Base-by-base conservation (phyloP, 2,113 vertebrate species). In the Acrocephalus kingi region DNA sequence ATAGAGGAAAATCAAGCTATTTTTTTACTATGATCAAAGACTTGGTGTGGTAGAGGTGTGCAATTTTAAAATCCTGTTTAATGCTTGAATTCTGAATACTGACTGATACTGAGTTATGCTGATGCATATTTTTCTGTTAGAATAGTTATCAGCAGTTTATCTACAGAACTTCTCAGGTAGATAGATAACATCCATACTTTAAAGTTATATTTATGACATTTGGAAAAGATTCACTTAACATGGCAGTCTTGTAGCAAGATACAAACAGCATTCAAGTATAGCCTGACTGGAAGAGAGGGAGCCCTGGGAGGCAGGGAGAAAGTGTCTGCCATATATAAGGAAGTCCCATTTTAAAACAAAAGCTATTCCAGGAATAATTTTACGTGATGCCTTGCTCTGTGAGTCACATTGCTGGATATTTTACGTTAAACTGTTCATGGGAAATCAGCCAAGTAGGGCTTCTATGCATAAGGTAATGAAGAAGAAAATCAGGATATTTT, bases 31-130 rank as follows among this genome's bases (percentile, higher is more conserved):
- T 20, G 72, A 93, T 87, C 84, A 93, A 91, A 90, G 86, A 71
- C 52, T 80, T 88, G 16, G 21, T 64, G 45, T 77, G 31, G 25
- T 92, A 92, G 69, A 94, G 7, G 61, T 81, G 88, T 94, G 86
- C 85, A 72, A 86, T 92, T 92, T 78, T 80, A 39, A 39, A 94
- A 59, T 93, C 90, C 75, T 93, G 46, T 95, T 91, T 62, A 86
- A 93, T 84, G 83, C 92, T 95, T 95, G 92, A 95, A 93, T 82
- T 85, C 66, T 79, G 56, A 89, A 85, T 85, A 69, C 75, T 86
- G 92, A 84, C 72, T 78, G 92, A 84, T 71, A 41, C 1, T 35
- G 15, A 80, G 55, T 94, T 87, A 69, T 10, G 55, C 69, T 91
- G 74, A 46, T 94, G 54, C 66, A 41, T 83, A 83, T 96, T 88